A percentile compares a stretch with the other conserved stretches of the same genome.
phyloP scores from a whole-genome alignment of 2,113 vertebrate genomes.

The Apteryx owenii region DNA sequence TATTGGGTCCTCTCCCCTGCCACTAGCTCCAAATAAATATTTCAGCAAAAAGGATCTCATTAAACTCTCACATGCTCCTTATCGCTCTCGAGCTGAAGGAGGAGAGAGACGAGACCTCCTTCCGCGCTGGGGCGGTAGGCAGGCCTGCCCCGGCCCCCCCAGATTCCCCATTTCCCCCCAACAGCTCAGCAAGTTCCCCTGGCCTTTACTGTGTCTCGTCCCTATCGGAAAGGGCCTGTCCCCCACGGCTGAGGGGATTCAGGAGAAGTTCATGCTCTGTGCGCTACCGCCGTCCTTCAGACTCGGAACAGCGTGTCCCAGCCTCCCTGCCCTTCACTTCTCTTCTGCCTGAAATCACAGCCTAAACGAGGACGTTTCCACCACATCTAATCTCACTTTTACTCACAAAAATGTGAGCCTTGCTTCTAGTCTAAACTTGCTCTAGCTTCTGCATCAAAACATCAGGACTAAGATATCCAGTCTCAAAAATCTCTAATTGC shows the following conservation, averaged over 20 bases:
- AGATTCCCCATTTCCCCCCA: accelerated
- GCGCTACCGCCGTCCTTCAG: neutral
- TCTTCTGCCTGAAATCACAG: neutral
- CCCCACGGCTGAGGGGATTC: neutral
- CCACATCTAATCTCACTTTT: accelerated
- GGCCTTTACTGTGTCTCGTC: accelerated
- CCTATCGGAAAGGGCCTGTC: neutral
- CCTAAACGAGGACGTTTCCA: accelerated
- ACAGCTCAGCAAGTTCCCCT: neutral
- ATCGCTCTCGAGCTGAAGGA: neutral
- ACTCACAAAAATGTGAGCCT: neutral
- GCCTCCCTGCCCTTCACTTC: neutral
- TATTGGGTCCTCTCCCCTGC: constrained; percentile 56
- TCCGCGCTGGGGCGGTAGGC: neutral
- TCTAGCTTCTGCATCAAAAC: neutral
- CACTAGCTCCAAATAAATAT: neutral
- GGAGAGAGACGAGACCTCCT: neutral
- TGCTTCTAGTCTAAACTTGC: neutral
- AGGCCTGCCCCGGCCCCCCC: neutral
- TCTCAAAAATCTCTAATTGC: accelerated
- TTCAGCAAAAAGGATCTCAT: neutral
- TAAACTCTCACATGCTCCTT: neutral
- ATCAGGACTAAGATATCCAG: neutral
- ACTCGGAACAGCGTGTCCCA: neutral
- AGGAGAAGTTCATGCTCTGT: neutral